Evolutionary conservation across 2,888 invertebrate genomes (phyloP), one percentile per base, ranked within the genome.

Genomic region (Eupithecia centaureata): DNA sequence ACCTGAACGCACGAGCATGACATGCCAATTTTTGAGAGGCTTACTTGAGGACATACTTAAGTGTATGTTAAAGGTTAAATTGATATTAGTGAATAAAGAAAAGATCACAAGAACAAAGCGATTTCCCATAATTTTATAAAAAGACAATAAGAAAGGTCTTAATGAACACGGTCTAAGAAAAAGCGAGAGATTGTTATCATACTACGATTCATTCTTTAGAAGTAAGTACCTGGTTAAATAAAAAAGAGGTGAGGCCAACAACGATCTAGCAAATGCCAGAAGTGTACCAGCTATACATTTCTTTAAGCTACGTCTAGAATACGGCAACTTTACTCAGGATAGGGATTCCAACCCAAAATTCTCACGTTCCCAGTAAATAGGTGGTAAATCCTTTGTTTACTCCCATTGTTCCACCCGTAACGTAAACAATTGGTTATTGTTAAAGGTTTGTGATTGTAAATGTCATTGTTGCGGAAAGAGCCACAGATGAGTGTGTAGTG

Each of bases 311-410:
- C 61, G 63, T 65, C 61, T 22, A 57, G 61, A 27, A 63, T 25
- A 60, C 62, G 51, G 30, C 30, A 52, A 27, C 27, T 15, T 61
- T 58, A 61, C 61, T 79, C 79, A 80, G 85, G 87, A 86, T 86
- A 85, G 83, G 85, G 86, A 79, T 81, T 84, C 83, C 84, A 84
- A 83, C 86, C 85, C 86, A 81, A 88, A 85, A 86, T 91, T 92
- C 92, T 92, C 92, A 92, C 92, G 92, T 91, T 87, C 84, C 80
- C 81, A 47, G 90, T 91, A 89, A 89, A 91, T 82, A 88, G 84
- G 83, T 88, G 86, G 83, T 83, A 88, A 89, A 88, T 88, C 86
- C 85, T 85, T 86, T 88, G 89, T 91, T 89, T 86, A 85, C 85
- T 73, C 74, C 83, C 81, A 88, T 91, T 91, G 89, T 91, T 90